These are phyloP conservation scores for Butorides virescens DNA, from an alignment of 2,113 vertebrate genomes.

Conservation along the genomic window DNA sequence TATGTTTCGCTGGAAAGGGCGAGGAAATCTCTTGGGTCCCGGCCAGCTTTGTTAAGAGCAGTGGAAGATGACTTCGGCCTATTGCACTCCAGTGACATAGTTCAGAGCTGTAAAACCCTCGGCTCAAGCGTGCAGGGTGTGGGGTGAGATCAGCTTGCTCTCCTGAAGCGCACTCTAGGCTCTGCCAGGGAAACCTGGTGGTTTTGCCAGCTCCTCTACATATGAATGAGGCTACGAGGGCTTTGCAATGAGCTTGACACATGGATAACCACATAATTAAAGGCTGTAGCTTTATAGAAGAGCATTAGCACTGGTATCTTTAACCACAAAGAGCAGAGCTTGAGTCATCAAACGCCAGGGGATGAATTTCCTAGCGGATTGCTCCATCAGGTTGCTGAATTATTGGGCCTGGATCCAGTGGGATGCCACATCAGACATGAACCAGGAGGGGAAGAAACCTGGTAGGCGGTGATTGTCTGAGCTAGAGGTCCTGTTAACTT, in stretches of 20 bases:
- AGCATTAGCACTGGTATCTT: neutral
- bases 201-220: conserved; percentile 47
- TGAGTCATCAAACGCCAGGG: neutral
- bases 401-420: conserved; percentile 1
- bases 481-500: neutral
- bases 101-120: neutral
- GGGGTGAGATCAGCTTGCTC: neutral
- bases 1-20: neutral
- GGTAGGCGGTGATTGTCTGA: neutral
- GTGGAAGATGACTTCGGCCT: conserved; percentile 14
- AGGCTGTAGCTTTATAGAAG: neutral
- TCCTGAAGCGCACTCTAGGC: neutral
- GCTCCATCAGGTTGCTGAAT: neutral
- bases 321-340: neutral
- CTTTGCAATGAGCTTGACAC: conserved; percentile 1
- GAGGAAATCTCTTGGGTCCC: neutral
- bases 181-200: conserved; percentile 23
- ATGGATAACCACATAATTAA: neutral
- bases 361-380: conserved; percentile 20
- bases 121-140: neutral
- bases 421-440: neutral
- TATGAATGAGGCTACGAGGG: conserved; percentile 19
- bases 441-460: neutral
- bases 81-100: neutral
- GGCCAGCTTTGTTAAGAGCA: conserved; percentile 19